Conservation (phyloP, 2,113 vertebrate species). For the Megaleporinus macrocephalus region DNA sequence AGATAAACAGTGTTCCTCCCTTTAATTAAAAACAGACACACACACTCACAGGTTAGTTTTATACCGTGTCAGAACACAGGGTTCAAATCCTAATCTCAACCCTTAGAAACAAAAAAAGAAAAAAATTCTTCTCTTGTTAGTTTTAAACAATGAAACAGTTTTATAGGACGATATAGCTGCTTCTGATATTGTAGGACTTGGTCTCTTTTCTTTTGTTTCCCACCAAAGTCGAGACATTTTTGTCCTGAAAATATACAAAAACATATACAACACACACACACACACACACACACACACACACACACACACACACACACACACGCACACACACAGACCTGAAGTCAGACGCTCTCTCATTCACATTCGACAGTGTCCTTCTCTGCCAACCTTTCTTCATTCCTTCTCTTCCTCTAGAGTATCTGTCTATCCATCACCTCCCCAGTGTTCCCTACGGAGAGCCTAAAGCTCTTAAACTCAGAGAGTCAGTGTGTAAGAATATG, state of each 20-base stretch:
- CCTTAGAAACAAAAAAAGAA: no score
- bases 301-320: no score
- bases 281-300: no score
- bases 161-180: no score
- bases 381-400: background rate
- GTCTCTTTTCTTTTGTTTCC: no score
- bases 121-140: no score
- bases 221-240: no score
- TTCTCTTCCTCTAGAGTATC: background rate
- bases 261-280: no score
- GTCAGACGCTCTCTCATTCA: constrained; percentile 12
- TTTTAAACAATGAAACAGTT: no score
- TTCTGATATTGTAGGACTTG: no score
- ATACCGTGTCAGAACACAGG: background rate
- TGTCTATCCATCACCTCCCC: background rate
- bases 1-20: constrained; percentile 60
- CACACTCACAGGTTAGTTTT: background rate
- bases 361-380: background rate
- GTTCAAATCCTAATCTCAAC: background rate
- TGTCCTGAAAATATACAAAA: no score
- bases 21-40: constrained; percentile 65
- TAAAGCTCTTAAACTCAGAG: background rate
- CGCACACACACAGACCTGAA: background rate
- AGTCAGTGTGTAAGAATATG: background rate
- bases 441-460: background rate